A percentile compares a stretch with the other conserved stretches of the same genome.
These are phyloP conservation scores for Pantala flavescens DNA, from an alignment of 1,140 invertebrate species.

Conservation along the genomic window DNA sequence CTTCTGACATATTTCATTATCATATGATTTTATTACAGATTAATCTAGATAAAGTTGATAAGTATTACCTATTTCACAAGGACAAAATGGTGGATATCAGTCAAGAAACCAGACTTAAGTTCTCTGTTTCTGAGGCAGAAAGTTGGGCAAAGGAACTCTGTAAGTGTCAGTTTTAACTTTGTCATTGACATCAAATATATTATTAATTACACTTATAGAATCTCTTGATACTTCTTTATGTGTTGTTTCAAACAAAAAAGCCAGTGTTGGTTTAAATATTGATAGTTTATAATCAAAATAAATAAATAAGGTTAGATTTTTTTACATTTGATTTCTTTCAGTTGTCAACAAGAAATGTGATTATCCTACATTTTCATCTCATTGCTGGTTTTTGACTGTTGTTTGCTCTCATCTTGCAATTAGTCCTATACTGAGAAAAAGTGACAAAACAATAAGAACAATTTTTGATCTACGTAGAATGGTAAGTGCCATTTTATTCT, in stretches of 20 bases:
- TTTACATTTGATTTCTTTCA: conserved; percentile 16
- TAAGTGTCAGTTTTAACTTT: conserved; percentile 39
- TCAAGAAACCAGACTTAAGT: conserved; percentile 76
- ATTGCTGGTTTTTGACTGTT: conserved; percentile 93
- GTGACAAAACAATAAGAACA: conserved; percentile 68
- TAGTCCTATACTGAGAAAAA: conserved; percentile 76
- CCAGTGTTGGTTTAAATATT: too few relatives aligned
- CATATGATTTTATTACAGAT: conserved; percentile 30
- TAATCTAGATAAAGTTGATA: conserved; percentile 73
- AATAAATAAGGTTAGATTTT: conserved; percentile 14
- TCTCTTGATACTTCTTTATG: too few relatives aligned
- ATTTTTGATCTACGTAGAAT: conserved; percentile 84
- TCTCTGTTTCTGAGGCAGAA: conserved; percentile 64
- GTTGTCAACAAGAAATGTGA: conserved; percentile 18
- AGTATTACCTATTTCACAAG: conserved; percentile 77
- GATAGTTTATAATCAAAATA: too few relatives aligned
- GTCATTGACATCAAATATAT: too few relatives aligned
- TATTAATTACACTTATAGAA: too few relatives aligned
- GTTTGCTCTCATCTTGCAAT: conserved; percentile 87
- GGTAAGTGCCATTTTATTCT: conserved; percentile 28
- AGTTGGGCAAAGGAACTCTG: conserved; percentile 60
- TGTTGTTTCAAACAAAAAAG: too few relatives aligned
- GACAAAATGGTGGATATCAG: conserved; percentile 62
- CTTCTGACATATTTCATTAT: conserved; percentile 21
- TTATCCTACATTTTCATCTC: conserved; percentile 42